Evolutionary conservation across 2,888 invertebrate genomes (phyloP), one percentile per base, ranked within the genome.

Genomic region (Punctoribates punctum): DNA sequence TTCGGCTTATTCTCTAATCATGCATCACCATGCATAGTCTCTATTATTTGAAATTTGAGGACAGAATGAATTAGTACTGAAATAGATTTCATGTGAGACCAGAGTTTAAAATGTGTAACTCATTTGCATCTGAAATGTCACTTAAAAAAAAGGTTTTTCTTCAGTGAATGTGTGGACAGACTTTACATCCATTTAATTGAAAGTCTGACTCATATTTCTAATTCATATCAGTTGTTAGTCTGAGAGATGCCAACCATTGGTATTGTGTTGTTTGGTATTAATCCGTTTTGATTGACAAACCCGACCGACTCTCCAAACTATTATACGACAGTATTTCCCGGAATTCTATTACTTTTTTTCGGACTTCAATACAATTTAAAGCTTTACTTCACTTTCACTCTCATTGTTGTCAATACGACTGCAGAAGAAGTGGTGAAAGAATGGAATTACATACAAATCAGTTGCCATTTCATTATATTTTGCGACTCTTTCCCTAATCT

Each of bases 211-310:
- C 60, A 60, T 60, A 60, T 25, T 60, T 60, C 27, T 60, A 60
- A 60, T 60, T 60, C 60, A 60, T 60, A 60, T 60, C 60, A 60
- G 23, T 60, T 60, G 60, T 60, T 23, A 60, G 60, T 11, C 5
- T 5, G 8, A 23, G 60, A 60, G n/a, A 60, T 25, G 60, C 60
- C 27, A 25, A 60, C 23, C 23, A 20, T 60, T 60, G 34, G 5
- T 34, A 34, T 48, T n/a, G n/a, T 48, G 13, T 13, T 48, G 48
- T 48, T 48, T 20, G n/a, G 27, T 60, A 23, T 23, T 25, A 60
- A 60, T 60, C 60, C 60, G 23, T 20, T 60, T 60, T 60, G 60
- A 60, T 60, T 60, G 60, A 60, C 60, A 60, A 60, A 60, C 60
- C 60, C 60, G 3, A 60, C 11, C 8, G 23, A 48, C 15, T 48